Conservation (phyloP, 2,888 invertebrate genomes). For the Epiperipatus broadwayi region DNA sequence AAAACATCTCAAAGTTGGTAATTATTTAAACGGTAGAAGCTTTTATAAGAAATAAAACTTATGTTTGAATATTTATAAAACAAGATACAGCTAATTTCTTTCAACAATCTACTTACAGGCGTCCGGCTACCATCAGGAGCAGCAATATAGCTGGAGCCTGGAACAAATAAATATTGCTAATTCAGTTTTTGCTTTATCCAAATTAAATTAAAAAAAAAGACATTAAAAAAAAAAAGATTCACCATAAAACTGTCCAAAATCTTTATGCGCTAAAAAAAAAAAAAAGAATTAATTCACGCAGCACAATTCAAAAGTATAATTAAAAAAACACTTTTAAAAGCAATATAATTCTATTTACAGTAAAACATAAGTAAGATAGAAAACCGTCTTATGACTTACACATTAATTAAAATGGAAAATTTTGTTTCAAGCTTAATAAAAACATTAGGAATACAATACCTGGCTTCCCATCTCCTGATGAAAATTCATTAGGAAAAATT, state of each 20-base stretch:
- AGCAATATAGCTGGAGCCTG: conserved; percentile 68
- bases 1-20: too few relatives aligned
- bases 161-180: too few relatives aligned
- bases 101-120: too few relatives aligned
- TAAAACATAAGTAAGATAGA: conserved; percentile 6
- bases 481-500: conserved; percentile 55
- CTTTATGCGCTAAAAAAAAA: conserved; percentile 36
- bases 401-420: too few relatives aligned
- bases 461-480: conserved; percentile 58
- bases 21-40: too few relatives aligned
- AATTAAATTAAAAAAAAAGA: conserved; percentile 7
- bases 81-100: too few relatives aligned
- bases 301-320: conserved; percentile 3
- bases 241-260: conserved; percentile 81
- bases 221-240: conserved; percentile 15
- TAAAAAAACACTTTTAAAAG: background rate
- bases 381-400: too few relatives aligned
- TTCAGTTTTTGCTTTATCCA: background rate
- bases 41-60: too few relatives aligned
- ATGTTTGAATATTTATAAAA: too few relatives aligned
- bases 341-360: background rate
- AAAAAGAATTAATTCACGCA: conserved; percentile 10
- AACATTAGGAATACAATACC: too few relatives aligned
- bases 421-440: too few relatives aligned
- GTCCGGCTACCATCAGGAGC: conserved; percentile 83